These are phyloP conservation scores for Mellivora capensis DNA, from an alignment of 2,113 vertebrate species.

Conservation along the genomic window DNA sequence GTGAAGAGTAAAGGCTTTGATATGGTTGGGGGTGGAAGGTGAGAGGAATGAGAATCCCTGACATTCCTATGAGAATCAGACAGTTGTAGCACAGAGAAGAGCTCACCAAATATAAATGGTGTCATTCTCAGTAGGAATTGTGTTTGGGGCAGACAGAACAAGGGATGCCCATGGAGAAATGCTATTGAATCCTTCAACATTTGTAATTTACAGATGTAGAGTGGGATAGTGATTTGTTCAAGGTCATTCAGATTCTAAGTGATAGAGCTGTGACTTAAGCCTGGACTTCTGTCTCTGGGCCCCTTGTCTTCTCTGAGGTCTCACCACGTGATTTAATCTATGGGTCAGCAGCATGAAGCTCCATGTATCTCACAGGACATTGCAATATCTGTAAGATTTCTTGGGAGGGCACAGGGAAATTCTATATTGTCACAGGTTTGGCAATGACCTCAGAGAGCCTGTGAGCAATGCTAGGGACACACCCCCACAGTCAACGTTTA, in stretches of 20 bases:
- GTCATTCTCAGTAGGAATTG: neutral
- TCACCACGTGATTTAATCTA: neutral
- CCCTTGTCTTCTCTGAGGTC: neutral
- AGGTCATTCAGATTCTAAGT: neutral
- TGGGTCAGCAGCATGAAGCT: neutral
- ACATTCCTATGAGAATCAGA: neutral
- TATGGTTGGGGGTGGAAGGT: neutral
- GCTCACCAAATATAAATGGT: too few species aligned
- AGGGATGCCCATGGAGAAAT: neutral
- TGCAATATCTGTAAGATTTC: neutral
- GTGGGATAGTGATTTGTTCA: neutral
- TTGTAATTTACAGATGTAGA: neutral
- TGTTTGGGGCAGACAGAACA: neutral
- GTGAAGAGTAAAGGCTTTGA: neutral
- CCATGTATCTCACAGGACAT: neutral
- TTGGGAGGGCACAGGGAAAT: neutral
- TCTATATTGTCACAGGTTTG: neutral
- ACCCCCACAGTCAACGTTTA: neutral
- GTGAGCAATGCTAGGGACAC: neutral
- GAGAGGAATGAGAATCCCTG: neutral
- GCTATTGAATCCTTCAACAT: neutral
- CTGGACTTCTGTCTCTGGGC: neutral
- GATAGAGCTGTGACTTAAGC: neutral
- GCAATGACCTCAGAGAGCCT: neutral
- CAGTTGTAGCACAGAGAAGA: neutral